Base-by-base conservation (phyloP, 1,140 invertebrate species). In the Gonatopus flavifemur region DNA sequence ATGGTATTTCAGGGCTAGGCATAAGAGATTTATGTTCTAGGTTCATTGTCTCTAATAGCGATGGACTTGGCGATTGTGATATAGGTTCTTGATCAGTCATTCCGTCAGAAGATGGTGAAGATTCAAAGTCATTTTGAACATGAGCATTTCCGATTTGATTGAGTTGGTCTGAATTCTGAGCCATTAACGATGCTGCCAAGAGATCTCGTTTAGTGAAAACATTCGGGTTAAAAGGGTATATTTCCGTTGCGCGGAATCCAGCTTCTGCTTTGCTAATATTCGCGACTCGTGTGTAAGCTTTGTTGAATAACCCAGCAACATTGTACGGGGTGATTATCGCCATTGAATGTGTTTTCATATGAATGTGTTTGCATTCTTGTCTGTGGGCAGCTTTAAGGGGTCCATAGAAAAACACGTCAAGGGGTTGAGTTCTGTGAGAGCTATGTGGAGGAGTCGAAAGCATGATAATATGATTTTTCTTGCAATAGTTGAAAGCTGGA, bases 221-320 rank as follows among this genome's bases (percentile, higher is more conserved):
- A 3, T 51, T 8, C 12, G 24, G 7, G 25, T 55, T 52, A n/a
- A 52, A 4, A 8, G 64, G 64, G 42, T 39, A 67, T 48, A 67
- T 67, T 48, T 60, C 59, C 36, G 55, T 55, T 40, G 55, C 21
- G 46, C 52, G 51, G 52, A 70, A 70, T 35, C 59, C 66, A 53
- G 33, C 62, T 28, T 54, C 54, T 28, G 49, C 59, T 53, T 66
- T 68, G 36, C 59, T 40, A 13, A 60, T 44, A 35, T 56, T 64
- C 18, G 55, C 57, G 31, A 56, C 51, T 37, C 47, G 39, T 25
- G 59, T 59, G 43, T 53, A 68, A 33, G 62, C 62, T 39, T 49
- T 48, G 7, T 22, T 12, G 13, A 62, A 45, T 15, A 64, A 51
- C 9, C 18, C 38, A 22, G 52, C 46, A 15, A 66, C 39, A 10